Conservation (phyloP, 2,888 invertebrate genomes). For the Xestia sexstrigata region DNA sequence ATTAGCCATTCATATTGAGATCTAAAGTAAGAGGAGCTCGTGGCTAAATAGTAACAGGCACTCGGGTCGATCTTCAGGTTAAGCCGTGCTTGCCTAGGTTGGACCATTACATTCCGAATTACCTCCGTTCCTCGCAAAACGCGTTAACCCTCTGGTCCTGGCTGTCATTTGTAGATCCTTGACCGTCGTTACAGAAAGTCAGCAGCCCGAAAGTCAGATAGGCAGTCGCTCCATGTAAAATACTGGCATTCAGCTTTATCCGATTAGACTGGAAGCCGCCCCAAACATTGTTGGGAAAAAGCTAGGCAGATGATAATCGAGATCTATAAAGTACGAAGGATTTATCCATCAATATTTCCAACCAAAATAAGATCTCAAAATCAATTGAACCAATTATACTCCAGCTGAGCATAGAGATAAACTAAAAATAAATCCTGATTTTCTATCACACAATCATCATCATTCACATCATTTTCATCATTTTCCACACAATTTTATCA, state of each 20-base stretch:
- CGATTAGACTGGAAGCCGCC: background rate
- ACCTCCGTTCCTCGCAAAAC: background rate
- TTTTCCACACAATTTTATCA: constrained; percentile 8
- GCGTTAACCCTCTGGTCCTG: background rate
- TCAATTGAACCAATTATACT: background rate
- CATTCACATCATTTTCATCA: no score
- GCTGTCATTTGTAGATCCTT: background rate
- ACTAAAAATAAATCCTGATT: background rate
- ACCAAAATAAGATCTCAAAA: background rate
- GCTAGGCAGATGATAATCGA: background rate
- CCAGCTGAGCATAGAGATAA: background rate
- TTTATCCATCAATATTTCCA: background rate
- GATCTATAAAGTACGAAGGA: background rate
- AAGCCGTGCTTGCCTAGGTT: no score
- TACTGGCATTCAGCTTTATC: background rate
- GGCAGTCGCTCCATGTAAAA: background rate
- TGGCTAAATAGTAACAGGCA: background rate
- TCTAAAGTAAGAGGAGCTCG: no score
- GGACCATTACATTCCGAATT: no score
- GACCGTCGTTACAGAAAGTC: no score
- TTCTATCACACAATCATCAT: no score
- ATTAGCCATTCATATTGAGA: background rate
- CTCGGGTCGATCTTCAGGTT: no score
- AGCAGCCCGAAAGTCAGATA: no score
- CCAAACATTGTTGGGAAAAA: background rate